A percentile compares a stretch with the other conserved stretches of the same genome.
These are phyloP conservation scores for Drosophila santomea DNA, from an alignment of 1,140 invertebrate genomes.

Conservation along the genomic window DNA sequence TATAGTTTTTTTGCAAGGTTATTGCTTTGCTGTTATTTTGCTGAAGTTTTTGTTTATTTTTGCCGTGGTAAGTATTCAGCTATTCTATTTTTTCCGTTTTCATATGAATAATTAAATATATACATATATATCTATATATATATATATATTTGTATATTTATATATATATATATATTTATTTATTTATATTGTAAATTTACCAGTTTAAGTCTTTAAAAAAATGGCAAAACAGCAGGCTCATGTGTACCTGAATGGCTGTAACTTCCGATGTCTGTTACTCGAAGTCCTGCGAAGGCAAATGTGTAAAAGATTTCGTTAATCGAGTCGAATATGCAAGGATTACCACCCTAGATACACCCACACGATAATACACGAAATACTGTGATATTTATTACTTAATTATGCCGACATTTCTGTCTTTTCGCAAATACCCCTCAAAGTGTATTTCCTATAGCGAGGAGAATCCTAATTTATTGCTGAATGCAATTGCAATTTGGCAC, in stretches of 20 bases:
- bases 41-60: conserved; percentile 3
- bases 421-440: too few species aligned
- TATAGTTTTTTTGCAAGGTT: conserved; percentile 3
- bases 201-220: conserved; percentile 59
- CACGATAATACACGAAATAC: too few species aligned
- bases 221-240: conserved; percentile 86
- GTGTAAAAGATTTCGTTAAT: neutral
- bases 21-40: conserved; percentile 11
- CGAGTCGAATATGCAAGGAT: neutral
- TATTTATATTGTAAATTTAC: conserved; percentile 42
- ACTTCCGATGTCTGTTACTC: conserved; percentile 97
- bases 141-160: conserved; percentile 28
- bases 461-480: neutral
- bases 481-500: neutral
- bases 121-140: conserved; percentile 38
- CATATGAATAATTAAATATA: conserved; percentile 45
- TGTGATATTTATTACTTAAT: too few species aligned
- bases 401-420: too few species aligned
- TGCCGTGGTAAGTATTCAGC: conserved; percentile 5
- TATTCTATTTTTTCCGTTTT: conserved; percentile 23
- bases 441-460: neutral
- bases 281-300: conserved; percentile 90
- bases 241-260: conserved; percentile 97
- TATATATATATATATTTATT: conserved; percentile 32
- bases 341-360: too few species aligned